Conservation (phyloP, 2,113 vertebrate genomes). For the Charadrius vociferus region DNA sequence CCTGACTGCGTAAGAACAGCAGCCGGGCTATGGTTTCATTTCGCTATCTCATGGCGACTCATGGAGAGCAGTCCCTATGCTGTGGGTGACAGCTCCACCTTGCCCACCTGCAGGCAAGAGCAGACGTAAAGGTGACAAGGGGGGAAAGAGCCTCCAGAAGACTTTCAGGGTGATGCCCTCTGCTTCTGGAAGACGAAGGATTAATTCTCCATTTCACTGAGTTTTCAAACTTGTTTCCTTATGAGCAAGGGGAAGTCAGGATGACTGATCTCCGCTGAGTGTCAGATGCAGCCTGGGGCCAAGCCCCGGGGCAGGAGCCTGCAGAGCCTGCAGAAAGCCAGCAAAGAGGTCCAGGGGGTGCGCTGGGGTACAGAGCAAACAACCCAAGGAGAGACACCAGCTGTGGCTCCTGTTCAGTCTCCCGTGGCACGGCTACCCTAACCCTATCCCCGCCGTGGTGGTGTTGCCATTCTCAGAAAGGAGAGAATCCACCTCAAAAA, state of each 20-base stretch:
- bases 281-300: neutral
- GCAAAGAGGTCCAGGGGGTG: neutral
- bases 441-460: neutral
- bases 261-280: neutral
- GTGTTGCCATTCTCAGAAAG: neutral
- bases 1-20: neutral
- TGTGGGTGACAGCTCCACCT: neutral
- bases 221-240: neutral
- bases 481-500: neutral
- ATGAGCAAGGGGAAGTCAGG: neutral
- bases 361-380: neutral
- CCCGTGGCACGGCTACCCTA: accelerated
- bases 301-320: accelerated
- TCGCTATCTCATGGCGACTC: neutral
- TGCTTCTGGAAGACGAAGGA: neutral
- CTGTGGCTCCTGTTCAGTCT: neutral
- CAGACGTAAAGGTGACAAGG: neutral
- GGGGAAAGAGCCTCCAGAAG: neutral
- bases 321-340: neutral
- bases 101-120: no score
- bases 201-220: neutral
- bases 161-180: neutral
- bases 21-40: neutral
- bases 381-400: accelerated
- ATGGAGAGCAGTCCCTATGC: neutral